Base-by-base conservation (phyloP, 23 tunicate genomes). In the Styela clava region DNA sequence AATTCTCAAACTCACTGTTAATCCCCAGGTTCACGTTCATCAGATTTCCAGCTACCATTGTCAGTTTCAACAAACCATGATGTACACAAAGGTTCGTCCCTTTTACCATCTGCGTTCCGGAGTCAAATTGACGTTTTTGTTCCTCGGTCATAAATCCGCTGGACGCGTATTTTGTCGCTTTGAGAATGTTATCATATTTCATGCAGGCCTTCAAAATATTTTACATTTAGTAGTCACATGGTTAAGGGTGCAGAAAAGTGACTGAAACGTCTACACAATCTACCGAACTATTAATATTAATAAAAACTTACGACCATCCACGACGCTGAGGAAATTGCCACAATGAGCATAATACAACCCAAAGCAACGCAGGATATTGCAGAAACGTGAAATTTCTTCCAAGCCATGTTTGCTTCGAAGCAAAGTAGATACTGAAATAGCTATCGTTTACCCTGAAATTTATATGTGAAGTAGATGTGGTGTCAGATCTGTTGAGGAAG, bases 281-380 rank as follows among this genome's bases (percentile, higher is more conserved):
- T 5, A 44, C 12, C 12, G 56, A 44, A 5, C 12, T 44, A 44
- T 44, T 7, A 44, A 44, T 44, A 12, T 44, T 44, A 7, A 44
- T 44, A 44, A 0, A 29, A 25, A 67, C 71, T 67, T 29, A 67
- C 71, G 16, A 29, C 22, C 71, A 67, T 67, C 71, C 71, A 67
- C 22, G 71, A 67, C 22, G 71, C 31, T 29, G 71, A 25, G 19
- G 71, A 27, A 18, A 67, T 16, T 16, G 71, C 71, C 0, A 27
- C 71, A 29, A 67, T 27, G 19, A 67, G 24, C 71, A 67, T 22
- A 18, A 67, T 1, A 18, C 19, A 29, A 18, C 71, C 71, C 31
- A 67, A 25, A 67, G 31, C 71, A 27, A 16, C 24, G 22, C 19
- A 25, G 16, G 22, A 27, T 67, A 29, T 67, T 18, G 71, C 71